Evolutionary conservation across 2,113 vertebrate genomes (phyloP).

Genomic region (Ariopsis seemanni): DNA sequence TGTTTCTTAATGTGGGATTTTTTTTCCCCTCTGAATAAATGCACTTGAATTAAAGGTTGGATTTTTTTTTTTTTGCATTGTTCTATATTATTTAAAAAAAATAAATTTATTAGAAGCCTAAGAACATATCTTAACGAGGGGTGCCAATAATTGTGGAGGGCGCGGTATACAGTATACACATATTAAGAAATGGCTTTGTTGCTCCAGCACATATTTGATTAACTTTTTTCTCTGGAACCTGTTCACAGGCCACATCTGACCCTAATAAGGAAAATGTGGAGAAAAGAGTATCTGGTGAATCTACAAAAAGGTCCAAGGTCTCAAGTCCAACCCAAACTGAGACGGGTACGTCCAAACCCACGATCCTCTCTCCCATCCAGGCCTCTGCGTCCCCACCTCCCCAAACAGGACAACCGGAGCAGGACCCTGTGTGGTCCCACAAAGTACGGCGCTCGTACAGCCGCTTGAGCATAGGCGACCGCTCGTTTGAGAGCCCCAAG

Average conservation of each 20-base stretch:
- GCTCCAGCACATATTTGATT: neutral
- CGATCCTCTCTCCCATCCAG: slow-evolving; percentile 66
- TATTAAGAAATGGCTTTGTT: neutral
- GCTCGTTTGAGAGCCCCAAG: slow-evolving; percentile 58
- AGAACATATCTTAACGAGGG: too few species aligned
- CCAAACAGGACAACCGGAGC: neutral
- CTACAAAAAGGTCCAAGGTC: slow-evolving; percentile 50
- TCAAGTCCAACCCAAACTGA: slow-evolving; percentile 52
- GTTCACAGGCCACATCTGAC: slow-evolving; percentile 51
- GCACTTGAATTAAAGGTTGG: too few species aligned
- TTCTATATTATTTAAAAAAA: too few species aligned
- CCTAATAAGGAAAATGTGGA: slow-evolving; percentile 70
- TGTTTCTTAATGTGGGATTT: too few species aligned
- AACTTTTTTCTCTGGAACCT: neutral
- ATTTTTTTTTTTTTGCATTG: too few species aligned
- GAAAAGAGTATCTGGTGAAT: slow-evolving; percentile 12
- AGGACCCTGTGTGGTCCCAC: slow-evolving; percentile 72
- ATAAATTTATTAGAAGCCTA: too few species aligned
- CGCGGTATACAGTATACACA: too few species aligned
- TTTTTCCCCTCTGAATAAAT: too few species aligned
- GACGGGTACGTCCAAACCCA: slow-evolving; percentile 44
- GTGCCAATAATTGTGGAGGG: too few species aligned
- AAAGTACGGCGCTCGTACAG: slow-evolving; percentile 87
- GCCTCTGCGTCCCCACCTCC: slow-evolving; percentile 50
- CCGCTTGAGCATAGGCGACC: slow-evolving; percentile 67